phyloP scores from a whole-genome alignment of 2,113 vertebrate species.

The Bufo bufo region DNA sequence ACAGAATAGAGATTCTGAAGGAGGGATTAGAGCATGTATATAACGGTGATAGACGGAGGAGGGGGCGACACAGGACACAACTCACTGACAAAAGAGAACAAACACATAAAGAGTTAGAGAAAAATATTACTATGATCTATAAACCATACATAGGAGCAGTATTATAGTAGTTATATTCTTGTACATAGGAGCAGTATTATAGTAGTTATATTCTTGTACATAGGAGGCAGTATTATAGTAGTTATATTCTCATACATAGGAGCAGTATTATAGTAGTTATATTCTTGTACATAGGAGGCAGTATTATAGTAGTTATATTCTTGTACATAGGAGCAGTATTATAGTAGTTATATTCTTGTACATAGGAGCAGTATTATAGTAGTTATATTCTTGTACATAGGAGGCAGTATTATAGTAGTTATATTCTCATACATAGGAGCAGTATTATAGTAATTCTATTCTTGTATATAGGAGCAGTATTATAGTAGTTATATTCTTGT shows the following conservation, averaged over 20 bases:
- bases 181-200: constrained; percentile 1
- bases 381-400: no score
- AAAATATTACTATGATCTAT: no score
- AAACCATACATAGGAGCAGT: not conserved
- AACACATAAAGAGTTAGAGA: not conserved
- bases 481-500: constrained; percentile 12
- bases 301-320: constrained; percentile 4
- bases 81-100: not conserved
- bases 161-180: constrained; percentile 10
- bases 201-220: constrained; percentile 9
- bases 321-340: not conserved
- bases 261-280: not conserved
- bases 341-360: not conserved
- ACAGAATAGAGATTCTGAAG: not conserved
- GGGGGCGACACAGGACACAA: not conserved
- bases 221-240: not conserved
- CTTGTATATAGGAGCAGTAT: not conserved
- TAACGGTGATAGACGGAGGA: not conserved
- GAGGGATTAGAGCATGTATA: not conserved
- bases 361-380: no score
- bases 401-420: no score
- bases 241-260: constrained; percentile 1
- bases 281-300: not conserved
- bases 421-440: no score
- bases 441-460: not conserved